A percentile compares a stretch with the other conserved stretches of the same genome.
These are phyloP conservation scores for Pogonomyrmex californicus DNA, from an alignment of 1,140 invertebrate genomes.

Conservation along the genomic window DNA sequence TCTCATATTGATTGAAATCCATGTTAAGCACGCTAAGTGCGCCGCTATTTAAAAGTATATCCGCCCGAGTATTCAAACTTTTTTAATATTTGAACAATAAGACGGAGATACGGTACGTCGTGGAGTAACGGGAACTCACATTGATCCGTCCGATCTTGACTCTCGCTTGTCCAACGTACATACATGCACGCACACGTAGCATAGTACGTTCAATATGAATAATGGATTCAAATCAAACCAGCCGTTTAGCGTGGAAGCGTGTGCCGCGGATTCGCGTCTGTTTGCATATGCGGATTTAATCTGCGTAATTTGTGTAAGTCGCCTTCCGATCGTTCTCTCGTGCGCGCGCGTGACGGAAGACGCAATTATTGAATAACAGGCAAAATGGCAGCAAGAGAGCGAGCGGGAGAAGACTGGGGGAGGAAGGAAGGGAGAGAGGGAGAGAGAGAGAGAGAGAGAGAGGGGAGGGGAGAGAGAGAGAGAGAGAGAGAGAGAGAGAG, in stretches of 20 bases:
- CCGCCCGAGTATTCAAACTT: background rate
- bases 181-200: background rate
- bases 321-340: slow-evolving; percentile 18
- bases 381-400: background rate
- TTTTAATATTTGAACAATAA: background rate
- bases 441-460: background rate
- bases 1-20: background rate
- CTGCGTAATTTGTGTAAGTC: slow-evolving; percentile 49
- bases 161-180: slow-evolving; percentile 7
- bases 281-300: slow-evolving; percentile 52
- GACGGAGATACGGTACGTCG: background rate
- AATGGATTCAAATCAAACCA: slow-evolving; percentile 57
- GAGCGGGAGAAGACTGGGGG: no score
- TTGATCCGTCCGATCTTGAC: slow-evolving; percentile 41
- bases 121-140: background rate
- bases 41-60: background rate
- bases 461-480: background rate
- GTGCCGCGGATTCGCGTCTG: slow-evolving; percentile 37
- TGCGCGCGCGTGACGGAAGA: slow-evolving; percentile 27
- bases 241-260: slow-evolving; percentile 44
- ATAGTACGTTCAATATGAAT: slow-evolving; percentile 37
- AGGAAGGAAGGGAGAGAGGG: background rate
- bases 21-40: background rate
- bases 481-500: background rate
- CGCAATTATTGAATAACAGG: slow-evolving; percentile 41